Conservation (phyloP, 2,888 invertebrate species). For the Amphipyra tragopoginis region DNA sequence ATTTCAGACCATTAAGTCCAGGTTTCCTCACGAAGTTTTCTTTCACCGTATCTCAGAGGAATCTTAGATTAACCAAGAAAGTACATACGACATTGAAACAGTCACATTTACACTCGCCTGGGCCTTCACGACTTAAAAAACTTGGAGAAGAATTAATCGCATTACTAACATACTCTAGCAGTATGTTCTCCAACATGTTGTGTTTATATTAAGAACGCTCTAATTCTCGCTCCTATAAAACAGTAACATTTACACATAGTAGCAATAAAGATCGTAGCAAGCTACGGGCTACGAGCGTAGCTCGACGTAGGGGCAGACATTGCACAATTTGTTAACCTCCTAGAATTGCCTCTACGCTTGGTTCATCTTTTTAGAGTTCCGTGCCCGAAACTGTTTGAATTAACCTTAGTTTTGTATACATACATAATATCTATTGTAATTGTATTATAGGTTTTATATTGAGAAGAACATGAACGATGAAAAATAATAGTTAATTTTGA, state of each 20-base stretch:
- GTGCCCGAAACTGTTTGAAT: constrained; percentile 44
- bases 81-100: too few species aligned
- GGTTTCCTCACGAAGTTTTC: too few species aligned
- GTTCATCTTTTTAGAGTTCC: constrained; percentile 63
- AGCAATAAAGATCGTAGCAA: constrained; percentile 81
- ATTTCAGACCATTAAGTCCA: too few species aligned
- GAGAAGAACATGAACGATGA: too few species aligned
- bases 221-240: constrained; percentile 69
- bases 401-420: constrained; percentile 14
- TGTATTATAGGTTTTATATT: neutral
- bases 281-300: constrained; percentile 74
- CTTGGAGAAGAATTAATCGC: constrained; percentile 14
- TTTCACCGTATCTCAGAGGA: too few species aligned
- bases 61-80: too few species aligned
- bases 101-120: too few species aligned
- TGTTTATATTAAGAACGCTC: constrained; percentile 55
- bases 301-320: constrained; percentile 73
- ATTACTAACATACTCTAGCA: constrained; percentile 32
- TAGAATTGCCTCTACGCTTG: constrained; percentile 77
- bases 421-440: constrained; percentile 1
- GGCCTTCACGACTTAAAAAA: too few species aligned
- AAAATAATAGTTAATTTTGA: too few species aligned
- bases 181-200: constrained; percentile 52
- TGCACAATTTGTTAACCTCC: constrained; percentile 85
- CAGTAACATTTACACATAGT: constrained; percentile 79